phyloP scores from a whole-genome alignment of 2,797 vertebrate species.

The Brachyrhaphis roseni region DNA sequence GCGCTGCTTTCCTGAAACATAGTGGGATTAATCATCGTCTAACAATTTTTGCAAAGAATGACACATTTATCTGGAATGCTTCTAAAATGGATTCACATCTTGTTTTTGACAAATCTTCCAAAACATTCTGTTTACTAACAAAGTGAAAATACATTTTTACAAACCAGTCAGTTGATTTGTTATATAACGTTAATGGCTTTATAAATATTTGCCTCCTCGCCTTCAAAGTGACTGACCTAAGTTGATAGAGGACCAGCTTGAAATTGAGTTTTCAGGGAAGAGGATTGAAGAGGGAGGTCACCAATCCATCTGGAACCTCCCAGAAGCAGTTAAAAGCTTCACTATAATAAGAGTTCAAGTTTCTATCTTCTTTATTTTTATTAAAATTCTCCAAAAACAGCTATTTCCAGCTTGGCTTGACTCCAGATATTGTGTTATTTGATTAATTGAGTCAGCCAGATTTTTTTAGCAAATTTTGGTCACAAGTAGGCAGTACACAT shows the following conservation, averaged over 20 bases:
- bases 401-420: neutral
- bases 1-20: neutral
- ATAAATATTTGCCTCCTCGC: neutral
- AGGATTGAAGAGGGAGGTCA: neutral
- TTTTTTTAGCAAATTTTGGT: constrained; percentile 8
- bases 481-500: constrained; percentile 44
- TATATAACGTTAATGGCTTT: neutral
- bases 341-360: neutral
- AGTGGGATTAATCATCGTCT: neutral
- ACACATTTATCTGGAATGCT: neutral
- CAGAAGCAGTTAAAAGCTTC: neutral
- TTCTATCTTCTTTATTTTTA: neutral
- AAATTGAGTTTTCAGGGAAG: neutral
- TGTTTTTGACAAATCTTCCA: neutral
- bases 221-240: neutral
- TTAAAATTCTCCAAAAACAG: neutral
- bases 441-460: neutral
- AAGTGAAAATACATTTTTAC: neutral
- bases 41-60: neutral
- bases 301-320: neutral
- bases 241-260: neutral
- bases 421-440: neutral
- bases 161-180: neutral
- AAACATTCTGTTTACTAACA: neutral
- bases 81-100: neutral